These are phyloP conservation scores for Pampusana beccarii DNA, from an alignment of 2,113 vertebrate species.

Conservation along the genomic window DNA sequence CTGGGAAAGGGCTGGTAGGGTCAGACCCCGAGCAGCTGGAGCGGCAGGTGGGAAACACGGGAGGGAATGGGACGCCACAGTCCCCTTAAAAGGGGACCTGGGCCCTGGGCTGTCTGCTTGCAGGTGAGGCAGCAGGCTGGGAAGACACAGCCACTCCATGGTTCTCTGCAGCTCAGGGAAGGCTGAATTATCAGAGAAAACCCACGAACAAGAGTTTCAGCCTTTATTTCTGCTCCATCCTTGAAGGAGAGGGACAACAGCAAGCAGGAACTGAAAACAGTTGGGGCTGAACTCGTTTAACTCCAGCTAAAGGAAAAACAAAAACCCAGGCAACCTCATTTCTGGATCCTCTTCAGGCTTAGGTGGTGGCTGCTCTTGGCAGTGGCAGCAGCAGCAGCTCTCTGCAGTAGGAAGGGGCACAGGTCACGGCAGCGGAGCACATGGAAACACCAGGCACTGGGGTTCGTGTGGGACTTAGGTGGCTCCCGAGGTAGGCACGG, in stretches of 20 bases:
- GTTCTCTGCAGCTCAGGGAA: background rate
- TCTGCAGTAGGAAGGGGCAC: background rate
- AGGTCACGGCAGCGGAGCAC: background rate
- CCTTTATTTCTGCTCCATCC: background rate
- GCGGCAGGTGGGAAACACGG: background rate
- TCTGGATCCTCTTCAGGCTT: background rate
- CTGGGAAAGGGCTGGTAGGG: background rate
- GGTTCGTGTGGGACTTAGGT: background rate
- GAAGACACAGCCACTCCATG: accelerated
- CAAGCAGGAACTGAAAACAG: background rate
- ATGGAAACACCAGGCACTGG: background rate
- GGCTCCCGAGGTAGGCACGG: background rate
- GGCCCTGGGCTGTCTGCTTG: background rate
- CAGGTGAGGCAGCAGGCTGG: background rate
- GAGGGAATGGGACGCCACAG: background rate
- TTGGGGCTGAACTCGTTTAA: background rate
- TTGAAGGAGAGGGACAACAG: background rate
- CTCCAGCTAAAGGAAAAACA: background rate
- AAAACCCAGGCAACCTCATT: background rate
- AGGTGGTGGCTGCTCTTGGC: background rate
- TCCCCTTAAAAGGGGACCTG: no score
- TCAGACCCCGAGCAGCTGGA: background rate
- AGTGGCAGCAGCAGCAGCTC: background rate
- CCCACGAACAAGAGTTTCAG: background rate
- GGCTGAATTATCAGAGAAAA: background rate